Base-by-base conservation (phyloP, 2,888 invertebrate species). In the Aspidiotus rigidus region DNA sequence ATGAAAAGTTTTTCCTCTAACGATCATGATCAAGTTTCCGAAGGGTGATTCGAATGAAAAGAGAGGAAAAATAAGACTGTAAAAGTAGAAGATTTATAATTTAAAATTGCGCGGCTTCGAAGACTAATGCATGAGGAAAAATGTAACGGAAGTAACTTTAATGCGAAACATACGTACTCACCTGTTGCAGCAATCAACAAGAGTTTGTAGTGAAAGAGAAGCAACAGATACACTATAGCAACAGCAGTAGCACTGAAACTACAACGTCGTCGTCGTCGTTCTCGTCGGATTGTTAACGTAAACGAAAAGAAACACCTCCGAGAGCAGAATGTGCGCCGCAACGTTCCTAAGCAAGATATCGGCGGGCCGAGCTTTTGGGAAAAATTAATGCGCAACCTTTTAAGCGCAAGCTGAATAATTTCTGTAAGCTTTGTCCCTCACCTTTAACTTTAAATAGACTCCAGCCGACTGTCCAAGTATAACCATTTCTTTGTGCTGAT, bases 311-410 rank as follows among this genome's bases (percentile, higher is more conserved):
- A 64, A 64, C 55, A 64, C 64, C 64, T 54, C 64, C 64, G 64
- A 64, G 64, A 64, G 64, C 64, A 64, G 56, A 64, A 64, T 64
- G 64, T 42, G 64, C 64, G 55, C 64, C 64, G 56, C 54, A 42
- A 54, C 56, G 64, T 64, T 64, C 53, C 55, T 64, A 64, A 40
- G 64, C 54, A 42, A 54, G 53, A 64, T 64, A 64, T 64, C 28
- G 28, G 28, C 28, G 64, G 64, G 64, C 64, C 64, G 53, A 64
- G 64, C 64, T 64, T 64, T 64, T 56, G 55, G 56, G 55, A 64
- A 64, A 64, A 64, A 64, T 64, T 56, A 64, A 64, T 54, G 64
- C 64, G 64, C 64, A 64, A 64, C 64, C 64, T 55, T 64, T 64
- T 40, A 41, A 64, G 64, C 64, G 64, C 64, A 64, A 64, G 64